These are phyloP conservation scores for Bimastos eiseni DNA, from an alignment of 2,888 invertebrate genomes.

Conservation along the genomic window DNA sequence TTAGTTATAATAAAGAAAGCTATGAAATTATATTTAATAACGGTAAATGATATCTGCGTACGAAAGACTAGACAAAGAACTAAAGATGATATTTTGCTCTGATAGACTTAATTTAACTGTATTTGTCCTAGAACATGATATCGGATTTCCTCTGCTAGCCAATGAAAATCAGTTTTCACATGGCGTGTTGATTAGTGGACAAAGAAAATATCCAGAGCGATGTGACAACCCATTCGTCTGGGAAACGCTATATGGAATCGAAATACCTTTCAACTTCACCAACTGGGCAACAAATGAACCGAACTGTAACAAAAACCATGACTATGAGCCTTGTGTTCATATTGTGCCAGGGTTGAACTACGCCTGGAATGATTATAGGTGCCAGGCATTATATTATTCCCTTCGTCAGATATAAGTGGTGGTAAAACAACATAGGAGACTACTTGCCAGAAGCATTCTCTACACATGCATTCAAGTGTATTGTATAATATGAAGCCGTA, in stretches of 20 bases:
- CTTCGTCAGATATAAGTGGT: too few relatives aligned
- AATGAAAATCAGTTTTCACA: neutral
- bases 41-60: too few relatives aligned
- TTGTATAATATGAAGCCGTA: neutral
- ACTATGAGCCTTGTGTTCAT: neutral
- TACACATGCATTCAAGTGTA: neutral
- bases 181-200: neutral
- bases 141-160: too few relatives aligned
- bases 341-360: neutral
- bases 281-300: neutral
- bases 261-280: constrained; percentile 2
- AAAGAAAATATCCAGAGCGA: neutral
- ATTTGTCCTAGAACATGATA: too few relatives aligned
- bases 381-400: too few relatives aligned
- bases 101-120: too few relatives aligned
- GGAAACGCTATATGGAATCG: neutral
- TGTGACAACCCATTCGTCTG: neutral
- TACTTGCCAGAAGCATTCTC: neutral
- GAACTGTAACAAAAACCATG: neutral
- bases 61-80: too few relatives aligned
- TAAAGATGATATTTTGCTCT: too few relatives aligned
- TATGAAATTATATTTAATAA: too few relatives aligned
- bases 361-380: neutral
- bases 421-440: too few relatives aligned
- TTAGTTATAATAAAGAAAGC: too few relatives aligned